Evolutionary conservation across 1,140 invertebrate species (phyloP), one percentile per base, ranked within the genome.

Genomic region (Drosophila trapezifrons): DNA sequence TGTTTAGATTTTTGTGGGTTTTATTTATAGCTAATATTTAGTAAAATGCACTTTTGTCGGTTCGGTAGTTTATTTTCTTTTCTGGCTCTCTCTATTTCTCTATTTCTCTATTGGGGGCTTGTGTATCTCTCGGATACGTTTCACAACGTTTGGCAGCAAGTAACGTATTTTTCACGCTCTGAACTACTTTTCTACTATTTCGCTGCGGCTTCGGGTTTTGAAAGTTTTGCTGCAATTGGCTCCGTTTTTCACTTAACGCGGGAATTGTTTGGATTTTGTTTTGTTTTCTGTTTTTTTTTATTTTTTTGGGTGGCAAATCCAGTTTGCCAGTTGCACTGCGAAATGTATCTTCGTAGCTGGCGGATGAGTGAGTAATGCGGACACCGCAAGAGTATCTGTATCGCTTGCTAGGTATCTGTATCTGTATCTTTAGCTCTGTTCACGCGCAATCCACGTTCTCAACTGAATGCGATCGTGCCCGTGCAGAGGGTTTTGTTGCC

Each of bases 161-260:
- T 80, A 71, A 76, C 73, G 66, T 78, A 78, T 72, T 76, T 81
- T 78, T 72, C 65, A 74, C 72, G 80, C 80, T 75, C 63, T 87
- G 84, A 84, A 77, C 84, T 89, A 89, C 84, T 89, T 89, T 70
- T 89, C 75, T 54, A 54, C 77, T 78, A 78, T 78, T 58, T 83
- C 63, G 59, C 49, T 75, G 32, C 25, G 51, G 62, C 46, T 65
- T 70, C 62, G 60, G 46, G 37, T 87, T 87, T 87, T 81, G 84
- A 87, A 87, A 87, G 83, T 87, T 87, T 77, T 86, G 40, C 59
- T 77, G 73, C 59, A 76, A 76, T 76, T 74, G 59, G 45, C 71
- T 76, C 37, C 13, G 69, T 73, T 75, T 75, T 75, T 76, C 72
- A 76, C 72, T 76, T 65, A 57, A 55, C 72, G 73, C 71, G 45